Evolutionary conservation across 2,113 vertebrate species (phyloP), one percentile per base, ranked within the genome.

Genomic region (Syrrhaptes paradoxus): DNA sequence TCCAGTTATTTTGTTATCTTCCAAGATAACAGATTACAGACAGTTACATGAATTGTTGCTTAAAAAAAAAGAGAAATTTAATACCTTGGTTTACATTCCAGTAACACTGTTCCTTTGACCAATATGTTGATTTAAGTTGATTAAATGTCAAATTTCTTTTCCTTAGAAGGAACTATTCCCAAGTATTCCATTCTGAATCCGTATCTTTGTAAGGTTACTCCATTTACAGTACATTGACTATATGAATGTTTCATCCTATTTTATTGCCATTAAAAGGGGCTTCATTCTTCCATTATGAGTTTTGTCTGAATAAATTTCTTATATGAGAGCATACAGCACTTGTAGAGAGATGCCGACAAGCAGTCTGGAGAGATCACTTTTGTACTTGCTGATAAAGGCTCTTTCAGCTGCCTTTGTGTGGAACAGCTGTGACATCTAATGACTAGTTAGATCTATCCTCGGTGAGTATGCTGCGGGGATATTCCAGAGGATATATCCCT

Each of bases 401-500:
- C 97, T 97, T 98, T 97, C 95, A 98, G 96, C 97, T 97, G 95
- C 96, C 91, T 96, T 90, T 98, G 95, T 96, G 93, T 76, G 88
- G 92, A 96, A 95, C 91, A 97, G 93, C 97, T 97, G 91, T 96
- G 86, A 96, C 87, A 93, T 93, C 91, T 96, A 93, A 97, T 91
- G 94, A 38, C 92, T 97, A 95, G 63, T 94, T 95, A 95, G 95
- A 65, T 95, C 91, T 95, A 26, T 94, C 94, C 93, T 94, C 3
- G 97, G 96, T 97, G 94, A 97, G 96, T 97, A 95, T 96, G 94
- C 85, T 90, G 63, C 91, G 90, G 89, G 96, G 95, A 96, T 95
- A 96, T 95, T 97, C 93, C 95, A 94, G 93, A 96, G 91, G 94
- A 95, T 95, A 96, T 95, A 96, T 95, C 93, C 94, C 94, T 97